Base-by-base conservation (phyloP, 2,113 vertebrate species). In the Corythoichthys intestinalis region DNA sequence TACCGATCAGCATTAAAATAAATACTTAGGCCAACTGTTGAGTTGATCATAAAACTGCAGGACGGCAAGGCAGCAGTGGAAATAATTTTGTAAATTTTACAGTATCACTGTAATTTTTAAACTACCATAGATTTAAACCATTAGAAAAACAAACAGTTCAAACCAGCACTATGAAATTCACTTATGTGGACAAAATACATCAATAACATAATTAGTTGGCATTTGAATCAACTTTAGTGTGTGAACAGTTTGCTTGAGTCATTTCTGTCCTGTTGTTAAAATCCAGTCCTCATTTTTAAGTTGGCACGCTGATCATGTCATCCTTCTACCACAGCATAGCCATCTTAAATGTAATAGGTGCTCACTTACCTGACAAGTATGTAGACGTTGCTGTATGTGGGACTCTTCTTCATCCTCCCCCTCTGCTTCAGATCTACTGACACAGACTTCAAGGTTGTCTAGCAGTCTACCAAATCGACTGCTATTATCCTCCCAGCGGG, bases 321-420 rank as follows among this genome's bases (percentile, higher is more conserved):
- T 10, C 13, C 2, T 50, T 13, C 13, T 15, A 50, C 13, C 13
- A 50, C 13, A 13, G 48, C 4, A 20, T 3, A 7, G n/a, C n/a
- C 6, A 50, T 50, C n/a, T 54, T 54, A 1, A 6, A 50, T 15
- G 1, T 17, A 13, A 14, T 4, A 28, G 20, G 4, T 34, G 53
- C 53, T 46, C 4, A 37, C 38, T 69, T 75, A 98, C 97, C 95
- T 96, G 90, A 62, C 93, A 92, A 75, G 91, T 73, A 11, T 87
- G 76, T 66, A 93, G 90, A 64, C 92, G 89, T 64, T 91, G 90
- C 66, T 86, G 64, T 17, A 93, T 66, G 57, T 90, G 85, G 72
- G 14, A 86, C 67, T 93, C 88, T 79, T 78, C 70, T 1, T 83
- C 64, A 0, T 69, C 70, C 0, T 77, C 72, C 63, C 63, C 78